Conservation (phyloP, 2,113 vertebrate genomes). For the Grantiella picta region DNA sequence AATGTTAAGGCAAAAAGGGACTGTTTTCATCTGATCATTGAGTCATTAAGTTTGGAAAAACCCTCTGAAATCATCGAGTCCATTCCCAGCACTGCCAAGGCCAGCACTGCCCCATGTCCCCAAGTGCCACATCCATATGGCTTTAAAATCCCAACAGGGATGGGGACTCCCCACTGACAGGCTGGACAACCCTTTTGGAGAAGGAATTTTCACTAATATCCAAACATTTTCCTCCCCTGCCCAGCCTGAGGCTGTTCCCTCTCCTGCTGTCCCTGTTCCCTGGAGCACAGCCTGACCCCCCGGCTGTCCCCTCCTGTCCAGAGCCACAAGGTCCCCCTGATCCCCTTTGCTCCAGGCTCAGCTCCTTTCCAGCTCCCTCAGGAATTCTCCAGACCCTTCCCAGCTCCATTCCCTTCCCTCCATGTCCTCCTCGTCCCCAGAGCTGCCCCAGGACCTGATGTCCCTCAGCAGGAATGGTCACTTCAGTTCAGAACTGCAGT, state of each 20-base stretch:
- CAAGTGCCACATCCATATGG: background rate
- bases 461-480: background rate
- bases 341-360: background rate
- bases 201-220: background rate
- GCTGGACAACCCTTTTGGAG: accelerated
- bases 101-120: accelerated
- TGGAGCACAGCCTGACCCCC: background rate
- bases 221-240: background rate
- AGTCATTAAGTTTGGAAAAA: background rate
- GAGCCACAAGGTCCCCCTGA: background rate
- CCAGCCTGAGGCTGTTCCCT: background rate
- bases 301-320: background rate
- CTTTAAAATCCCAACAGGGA: background rate
- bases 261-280: background rate
- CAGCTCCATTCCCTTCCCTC: background rate
- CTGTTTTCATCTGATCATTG: background rate
- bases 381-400: too few species aligned
- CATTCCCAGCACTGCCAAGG: background rate
- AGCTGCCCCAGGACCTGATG: background rate
- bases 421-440: background rate
- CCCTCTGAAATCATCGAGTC: accelerated
- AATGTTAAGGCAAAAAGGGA: background rate
- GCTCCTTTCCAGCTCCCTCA: background rate
- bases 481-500: background rate
- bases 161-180: accelerated